A percentile compares a stretch with the other conserved stretches of the same genome.
Conservation (phyloP, 2,113 vertebrate genomes). For the Natator depressus region DNA sequence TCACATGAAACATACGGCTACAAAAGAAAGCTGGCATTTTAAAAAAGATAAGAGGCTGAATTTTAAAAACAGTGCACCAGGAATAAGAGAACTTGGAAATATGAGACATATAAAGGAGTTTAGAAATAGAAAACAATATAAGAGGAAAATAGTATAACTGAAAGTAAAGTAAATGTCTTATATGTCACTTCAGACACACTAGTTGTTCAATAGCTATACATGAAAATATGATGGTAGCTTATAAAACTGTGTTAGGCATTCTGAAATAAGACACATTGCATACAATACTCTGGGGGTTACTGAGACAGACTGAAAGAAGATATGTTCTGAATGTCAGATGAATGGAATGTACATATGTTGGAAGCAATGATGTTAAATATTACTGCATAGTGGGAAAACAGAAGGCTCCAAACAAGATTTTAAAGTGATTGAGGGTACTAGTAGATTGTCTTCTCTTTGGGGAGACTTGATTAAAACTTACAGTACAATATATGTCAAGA, state of each 20-base stretch:
- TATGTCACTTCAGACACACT: slow-evolving; percentile 1
- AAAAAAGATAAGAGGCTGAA: not conserved
- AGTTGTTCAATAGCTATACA: not conserved
- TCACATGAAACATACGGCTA: not conserved
- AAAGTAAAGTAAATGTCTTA: slow-evolving; percentile 4
- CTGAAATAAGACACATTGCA: not conserved
- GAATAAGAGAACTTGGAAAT: slow-evolving; percentile 23
- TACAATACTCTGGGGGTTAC: slow-evolving; percentile 4
- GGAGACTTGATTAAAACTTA: slow-evolving; percentile 64
- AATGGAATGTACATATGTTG: not conserved
- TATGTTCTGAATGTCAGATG: slow-evolving; percentile 1
- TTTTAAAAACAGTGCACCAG: not conserved
- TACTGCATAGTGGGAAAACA: slow-evolving; percentile 2
- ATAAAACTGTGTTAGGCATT: slow-evolving; percentile 26
- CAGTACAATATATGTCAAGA: slow-evolving; percentile 47
- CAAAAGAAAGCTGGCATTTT: not conserved
- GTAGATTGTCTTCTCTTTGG: slow-evolving; percentile 57
- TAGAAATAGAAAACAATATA: not conserved
- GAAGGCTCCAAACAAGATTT: slow-evolving; percentile 27
- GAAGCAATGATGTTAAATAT: slow-evolving; percentile 46
- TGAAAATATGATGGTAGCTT: not conserved
- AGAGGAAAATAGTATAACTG: not conserved
- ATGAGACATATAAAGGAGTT: not conserved
- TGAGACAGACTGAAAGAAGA: slow-evolving; percentile 35
- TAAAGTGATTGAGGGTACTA: slow-evolving; percentile 42